Evolutionary conservation across 1,140 invertebrate species (phyloP), one percentile per base, ranked within the genome.

Genomic region (Eubasilissa regina): DNA sequence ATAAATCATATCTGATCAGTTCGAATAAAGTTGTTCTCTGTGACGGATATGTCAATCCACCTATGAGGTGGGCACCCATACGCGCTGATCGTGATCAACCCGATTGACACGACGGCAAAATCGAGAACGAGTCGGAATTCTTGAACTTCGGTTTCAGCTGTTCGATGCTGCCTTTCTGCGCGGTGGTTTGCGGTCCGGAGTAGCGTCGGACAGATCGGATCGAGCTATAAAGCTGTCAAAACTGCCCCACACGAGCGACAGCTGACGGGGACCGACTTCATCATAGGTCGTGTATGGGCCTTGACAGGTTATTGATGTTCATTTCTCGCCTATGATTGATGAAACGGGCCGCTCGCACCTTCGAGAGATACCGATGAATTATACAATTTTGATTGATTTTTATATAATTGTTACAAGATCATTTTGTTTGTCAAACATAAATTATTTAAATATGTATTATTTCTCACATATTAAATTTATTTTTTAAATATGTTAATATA

Each of bases 1-100:
- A 66, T 66, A 77, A 66, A 77, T 77, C 75, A 66, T 77, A 66
- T 75, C 51, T 75, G 51, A 77, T 55, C 66, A 58, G 4, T 17
- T 55, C 43, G 25, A 55, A 74, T 44, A 74, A 44, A 74, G 51
- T 51, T 35, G 53, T 74, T 56, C 0, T 6, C 21, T 43, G 4
- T 56, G 12, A 25, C 48, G 47, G 11, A 45, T 44, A 51, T 70
- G 66, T 70, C 66, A 70, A 70, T 51, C 47, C 9, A n/a, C 45
- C 47, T 35, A 70, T 70, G 48, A 70, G 62, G 55, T 6, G 55
- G 17, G 55, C 17, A 9, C 55, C 7, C 1, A 58, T 21, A 15
- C 10, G 17, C 15, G 21, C 17, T 15, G 21, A 3, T 19, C 21
- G 8, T 17, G 55, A 35, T 35, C 25, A 6, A n/a, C n/a, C 25